A percentile compares a stretch with the other conserved stretches of the same genome.
Evolutionary conservation across 2,113 vertebrate genomes (phyloP).

Genomic region (Takifugu bimaculatus): DNA sequence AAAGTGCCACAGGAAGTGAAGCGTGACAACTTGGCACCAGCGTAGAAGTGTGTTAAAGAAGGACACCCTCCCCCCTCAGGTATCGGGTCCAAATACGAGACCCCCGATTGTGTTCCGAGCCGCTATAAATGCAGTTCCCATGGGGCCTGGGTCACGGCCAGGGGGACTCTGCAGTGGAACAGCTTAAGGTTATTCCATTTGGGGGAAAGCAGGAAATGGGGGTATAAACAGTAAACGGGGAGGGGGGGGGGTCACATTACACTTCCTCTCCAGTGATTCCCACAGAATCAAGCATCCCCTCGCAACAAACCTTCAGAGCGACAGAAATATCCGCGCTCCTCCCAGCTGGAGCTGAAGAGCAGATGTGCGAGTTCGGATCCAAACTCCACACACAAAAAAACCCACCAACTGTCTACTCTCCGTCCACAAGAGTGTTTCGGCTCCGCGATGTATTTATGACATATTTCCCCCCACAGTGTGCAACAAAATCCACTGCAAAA

Average conservation of each 20-base stretch:
- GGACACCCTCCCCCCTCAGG: slow-evolving; percentile 36
- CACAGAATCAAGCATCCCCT: slow-evolving; percentile 43
- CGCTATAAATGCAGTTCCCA: slow-evolving; percentile 60
- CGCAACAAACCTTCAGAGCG: neutral
- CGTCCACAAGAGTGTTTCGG: neutral
- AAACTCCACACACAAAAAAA: neutral
- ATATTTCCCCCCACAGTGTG: slow-evolving; percentile 15
- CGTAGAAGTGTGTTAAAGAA: slow-evolving; percentile 14
- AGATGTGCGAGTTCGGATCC: slow-evolving; percentile 29
- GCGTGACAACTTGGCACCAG: slow-evolving; percentile 14
- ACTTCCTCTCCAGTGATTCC: slow-evolving; percentile 60
- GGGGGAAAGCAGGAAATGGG: slow-evolving; percentile 67
- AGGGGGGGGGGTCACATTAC: slow-evolving; percentile 57
- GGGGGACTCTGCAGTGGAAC: slow-evolving; percentile 63
- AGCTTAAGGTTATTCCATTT: slow-evolving; percentile 55
- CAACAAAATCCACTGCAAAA: slow-evolving; percentile 15
- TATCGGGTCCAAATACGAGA: slow-evolving; percentile 40
- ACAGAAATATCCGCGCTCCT: slow-evolving; percentile 36
- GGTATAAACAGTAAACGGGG: slow-evolving; percentile 69
- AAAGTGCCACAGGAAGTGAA: slow-evolving; percentile 35
- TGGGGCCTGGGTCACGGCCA: slow-evolving; percentile 64
- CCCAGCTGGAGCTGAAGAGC: slow-evolving; percentile 30
- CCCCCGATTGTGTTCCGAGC: slow-evolving; percentile 35
- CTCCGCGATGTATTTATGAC: neutral
- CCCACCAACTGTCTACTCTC: neutral